Base-by-base conservation (phyloP, 1,140 invertebrate species). In the Drosophila oshimai region DNA sequence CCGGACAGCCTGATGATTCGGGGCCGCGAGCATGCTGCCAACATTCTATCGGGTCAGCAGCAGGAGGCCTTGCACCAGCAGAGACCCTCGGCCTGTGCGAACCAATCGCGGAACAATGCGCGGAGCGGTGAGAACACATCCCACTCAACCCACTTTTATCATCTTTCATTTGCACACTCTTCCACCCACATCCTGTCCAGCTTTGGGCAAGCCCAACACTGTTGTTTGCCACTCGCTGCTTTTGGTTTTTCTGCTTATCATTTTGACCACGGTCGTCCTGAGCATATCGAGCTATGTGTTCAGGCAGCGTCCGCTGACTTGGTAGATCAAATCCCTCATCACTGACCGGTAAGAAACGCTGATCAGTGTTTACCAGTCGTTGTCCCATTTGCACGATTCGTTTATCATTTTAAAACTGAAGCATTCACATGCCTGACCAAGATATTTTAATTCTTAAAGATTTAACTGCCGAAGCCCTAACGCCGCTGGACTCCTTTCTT, bases 401-500 rank as follows among this genome's bases (percentile, higher is more conserved):
- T 68, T 36, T 5, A 26, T 5, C 0, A 4, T 22, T 31, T n/a
- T 9, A 5, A 9, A n/a, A 29, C 5, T 10, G 5, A 13, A 15
- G 7, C 3, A 13, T n/a, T 20, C 5, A 26, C 0, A 0, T 24
- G 4, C 29, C 45, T 6, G 29, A 13, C 6, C 13, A 12, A 0
- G 22, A 33, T 31, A 2, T 22, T 2, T 31, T 31, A 51, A 1
- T 17, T 44, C 54, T 91, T 91, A 7, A 70, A 95, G 95, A 95
- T 78, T 94, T 95, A 6, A 94, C 95, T 0, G 93, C 94, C 24
- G 95, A 96, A 89, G 93, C 95, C 47, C 89, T 96, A 1, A 95
- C 95, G 33, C 95, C 96, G 0, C 90, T 97, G 51, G 95, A 97
- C 86, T 96, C 96, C 10, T 97, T 97, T 84, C 91, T 97, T 36